Evolutionary conservation across 1,140 invertebrate genomes (phyloP).

Genomic region (Dysdera silvatica): DNA sequence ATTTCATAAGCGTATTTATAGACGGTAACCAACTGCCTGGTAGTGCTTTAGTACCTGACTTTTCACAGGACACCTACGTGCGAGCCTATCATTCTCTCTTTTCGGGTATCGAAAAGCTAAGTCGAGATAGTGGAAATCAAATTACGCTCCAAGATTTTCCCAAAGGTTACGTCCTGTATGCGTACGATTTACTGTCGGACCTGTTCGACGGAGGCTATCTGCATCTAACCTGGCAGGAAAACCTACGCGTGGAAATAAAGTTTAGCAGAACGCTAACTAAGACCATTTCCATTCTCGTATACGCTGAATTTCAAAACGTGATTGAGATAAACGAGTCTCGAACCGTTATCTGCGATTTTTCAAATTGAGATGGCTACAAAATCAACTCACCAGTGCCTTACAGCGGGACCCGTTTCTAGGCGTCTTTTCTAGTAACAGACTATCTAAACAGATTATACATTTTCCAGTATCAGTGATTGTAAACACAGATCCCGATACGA

Average conservation of each 20-base stretch:
- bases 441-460: too few relatives aligned
- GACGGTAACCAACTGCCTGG: background rate
- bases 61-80: background rate
- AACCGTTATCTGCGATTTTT: background rate
- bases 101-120: background rate
- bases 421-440: too few relatives aligned
- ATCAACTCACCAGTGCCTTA: too few relatives aligned
- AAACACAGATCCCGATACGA: too few relatives aligned
- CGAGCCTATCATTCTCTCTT: conserved; percentile 1
- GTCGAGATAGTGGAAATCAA: background rate
- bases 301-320: background rate
- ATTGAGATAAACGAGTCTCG: background rate
- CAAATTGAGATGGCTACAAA: background rate
- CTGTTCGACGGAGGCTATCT: background rate
- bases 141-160: background rate
- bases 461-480: too few relatives aligned
- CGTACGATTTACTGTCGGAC: background rate
- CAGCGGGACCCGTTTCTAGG: too few relatives aligned
- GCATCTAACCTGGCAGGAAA: background rate
- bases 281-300: background rate
- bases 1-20: background rate
- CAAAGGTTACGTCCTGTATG: background rate
- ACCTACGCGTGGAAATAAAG: conserved; percentile 3
- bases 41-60: background rate
- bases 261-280: background rate